phyloP scores from a whole-genome alignment of 2,113 vertebrate species.

The Hemibagrus wyckioides region DNA sequence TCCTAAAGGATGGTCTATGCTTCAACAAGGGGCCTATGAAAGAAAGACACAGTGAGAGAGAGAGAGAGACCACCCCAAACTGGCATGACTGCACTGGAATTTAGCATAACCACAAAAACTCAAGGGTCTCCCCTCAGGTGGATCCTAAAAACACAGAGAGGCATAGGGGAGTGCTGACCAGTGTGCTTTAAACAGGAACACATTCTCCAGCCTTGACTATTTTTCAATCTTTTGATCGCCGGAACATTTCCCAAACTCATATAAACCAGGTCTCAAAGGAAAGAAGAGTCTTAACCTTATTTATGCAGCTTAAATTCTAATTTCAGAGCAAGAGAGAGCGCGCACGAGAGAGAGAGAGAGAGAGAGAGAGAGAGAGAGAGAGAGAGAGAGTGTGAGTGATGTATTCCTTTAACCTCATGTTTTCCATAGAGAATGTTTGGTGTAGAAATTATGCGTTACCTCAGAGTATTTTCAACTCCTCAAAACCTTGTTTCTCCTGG shows the following conservation, averaged over 20 bases:
- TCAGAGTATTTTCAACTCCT: slow-evolving; percentile 44
- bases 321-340: slow-evolving; percentile 6
- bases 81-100: slow-evolving; percentile 43
- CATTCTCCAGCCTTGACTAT: slow-evolving; percentile 33
- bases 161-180: slow-evolving; percentile 4
- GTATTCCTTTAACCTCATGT: slow-evolving; percentile 9
- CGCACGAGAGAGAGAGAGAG: neutral
- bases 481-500: slow-evolving; percentile 32
- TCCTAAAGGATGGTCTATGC: slow-evolving; percentile 29
- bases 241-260: slow-evolving; percentile 35
- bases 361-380: neutral
- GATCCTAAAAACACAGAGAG: slow-evolving; percentile 42
- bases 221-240: slow-evolving; percentile 46
- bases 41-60: slow-evolving; percentile 14
- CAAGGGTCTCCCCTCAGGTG: slow-evolving; percentile 43
- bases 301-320: slow-evolving; percentile 39
- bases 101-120: slow-evolving; percentile 49
- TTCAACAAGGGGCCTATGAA: slow-evolving; percentile 38
- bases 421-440: slow-evolving; percentile 25
- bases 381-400: slow-evolving; percentile 15
- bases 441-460: slow-evolving; percentile 32
- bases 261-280: slow-evolving; percentile 38
- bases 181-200: slow-evolving; percentile 43
- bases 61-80: slow-evolving; percentile 48
- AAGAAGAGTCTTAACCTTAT: slow-evolving; percentile 28